A percentile compares a stretch with the other conserved stretches of the same genome.
These are phyloP conservation scores for Sebastes wilsoni DNA, from an alignment of 2,797 vertebrate genomes.

Conservation along the genomic window DNA sequence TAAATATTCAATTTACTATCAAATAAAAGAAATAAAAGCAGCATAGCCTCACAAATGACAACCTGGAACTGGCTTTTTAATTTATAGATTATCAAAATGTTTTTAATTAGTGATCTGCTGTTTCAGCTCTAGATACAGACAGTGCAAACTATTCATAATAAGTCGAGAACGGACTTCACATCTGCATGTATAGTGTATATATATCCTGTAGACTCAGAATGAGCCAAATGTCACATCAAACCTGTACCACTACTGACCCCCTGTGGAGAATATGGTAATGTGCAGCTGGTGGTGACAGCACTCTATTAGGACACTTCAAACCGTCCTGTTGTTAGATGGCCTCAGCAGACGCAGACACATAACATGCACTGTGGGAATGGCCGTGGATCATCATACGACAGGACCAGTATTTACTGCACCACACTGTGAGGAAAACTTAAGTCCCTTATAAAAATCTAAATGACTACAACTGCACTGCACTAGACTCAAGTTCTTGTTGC, in stretches of 20 bases:
- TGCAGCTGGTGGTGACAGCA: conserved; percentile 21
- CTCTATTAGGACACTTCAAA: background rate
- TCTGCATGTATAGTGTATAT: too few relatives aligned
- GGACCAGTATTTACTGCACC: background rate
- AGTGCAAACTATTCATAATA: background rate
- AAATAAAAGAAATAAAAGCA: background rate
- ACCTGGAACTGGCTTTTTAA: background rate
- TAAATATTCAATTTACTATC: background rate
- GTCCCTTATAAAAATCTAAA: background rate
- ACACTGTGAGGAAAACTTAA: background rate
- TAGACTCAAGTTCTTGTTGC: background rate
- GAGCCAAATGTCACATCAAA: conserved; percentile 1
- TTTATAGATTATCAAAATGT: background rate
- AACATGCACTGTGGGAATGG: background rate
- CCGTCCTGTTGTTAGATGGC: background rate
- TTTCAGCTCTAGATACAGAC: background rate
- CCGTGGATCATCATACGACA: background rate
- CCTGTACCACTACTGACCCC: conserved; percentile 68
- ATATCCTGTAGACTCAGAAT: background rate
- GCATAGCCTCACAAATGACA: background rate
- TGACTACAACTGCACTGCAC: background rate
- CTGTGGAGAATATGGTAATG: conserved; percentile 44
- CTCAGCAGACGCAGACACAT: conserved; percentile 8
- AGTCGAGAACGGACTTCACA: background rate
- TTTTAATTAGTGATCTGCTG: background rate